Evolutionary conservation across 2,888 invertebrate genomes (phyloP).

Genomic region (Criorhina ranunculi): DNA sequence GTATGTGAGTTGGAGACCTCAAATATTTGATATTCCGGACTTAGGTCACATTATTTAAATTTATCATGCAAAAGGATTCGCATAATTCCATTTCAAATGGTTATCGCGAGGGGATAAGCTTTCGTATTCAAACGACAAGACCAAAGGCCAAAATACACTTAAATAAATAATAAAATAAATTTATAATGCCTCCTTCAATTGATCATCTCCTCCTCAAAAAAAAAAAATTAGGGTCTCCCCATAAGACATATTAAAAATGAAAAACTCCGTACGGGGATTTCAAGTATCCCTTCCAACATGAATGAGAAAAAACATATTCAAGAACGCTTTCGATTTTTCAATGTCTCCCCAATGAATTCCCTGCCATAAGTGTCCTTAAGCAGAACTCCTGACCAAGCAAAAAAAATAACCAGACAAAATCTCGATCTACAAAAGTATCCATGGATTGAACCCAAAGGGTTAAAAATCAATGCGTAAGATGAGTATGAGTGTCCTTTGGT

Average conservation of each 20-base stretch:
- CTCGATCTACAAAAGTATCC: slow-evolving; percentile 30
- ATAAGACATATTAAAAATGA: slow-evolving; percentile 42
- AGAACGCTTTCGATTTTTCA: slow-evolving; percentile 51
- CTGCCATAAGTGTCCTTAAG: slow-evolving; percentile 47
- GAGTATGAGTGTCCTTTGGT: slow-evolving; percentile 39
- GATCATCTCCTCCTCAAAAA: not conserved
- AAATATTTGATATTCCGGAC: no score
- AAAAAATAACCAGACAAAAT: slow-evolving; percentile 38
- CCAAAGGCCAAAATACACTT: slow-evolving; percentile 2
- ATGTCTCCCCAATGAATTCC: slow-evolving; percentile 56
- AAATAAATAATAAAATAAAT: slow-evolving; percentile 52
- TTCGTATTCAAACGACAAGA: not conserved
- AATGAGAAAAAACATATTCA: slow-evolving; percentile 23
- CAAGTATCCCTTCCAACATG: slow-evolving; percentile 3
- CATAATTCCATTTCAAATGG: slow-evolving; percentile 16
- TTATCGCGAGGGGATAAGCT: not conserved
- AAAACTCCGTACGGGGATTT: slow-evolving; percentile 20
- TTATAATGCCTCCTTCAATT: slow-evolving; percentile 19
- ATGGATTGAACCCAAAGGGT: slow-evolving; percentile 61
- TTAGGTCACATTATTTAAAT: no score
- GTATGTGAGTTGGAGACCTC: no score
- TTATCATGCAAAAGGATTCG: not conserved
- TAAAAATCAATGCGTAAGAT: slow-evolving; percentile 67
- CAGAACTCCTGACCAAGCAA: slow-evolving; percentile 45
- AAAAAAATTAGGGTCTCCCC: slow-evolving; percentile 3